Conservation (phyloP, 2,797 vertebrate species). For the Cephalopachus bancanus region DNA sequence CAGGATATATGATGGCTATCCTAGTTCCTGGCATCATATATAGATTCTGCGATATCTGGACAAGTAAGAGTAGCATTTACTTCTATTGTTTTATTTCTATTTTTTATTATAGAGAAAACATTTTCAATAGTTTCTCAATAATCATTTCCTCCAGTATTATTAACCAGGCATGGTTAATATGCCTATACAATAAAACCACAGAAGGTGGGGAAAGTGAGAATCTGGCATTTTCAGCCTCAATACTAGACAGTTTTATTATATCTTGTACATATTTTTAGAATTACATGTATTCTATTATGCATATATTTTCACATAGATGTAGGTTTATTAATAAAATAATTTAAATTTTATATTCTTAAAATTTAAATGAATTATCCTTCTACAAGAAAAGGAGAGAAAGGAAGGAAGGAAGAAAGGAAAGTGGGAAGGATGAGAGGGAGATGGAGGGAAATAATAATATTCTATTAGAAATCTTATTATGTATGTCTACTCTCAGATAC, state of each 20-base stretch:
- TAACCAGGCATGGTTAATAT: neutral
- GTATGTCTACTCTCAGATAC: neutral
- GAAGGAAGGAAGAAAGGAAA: neutral
- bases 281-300: neutral
- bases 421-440: neutral
- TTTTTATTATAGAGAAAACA: constrained; percentile 14
- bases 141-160: neutral
- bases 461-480: neutral
- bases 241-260: neutral
- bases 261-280: neutral
- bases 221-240: neutral
- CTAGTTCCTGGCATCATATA: neutral
- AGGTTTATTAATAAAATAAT: neutral
- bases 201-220: neutral
- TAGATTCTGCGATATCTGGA: neutral
- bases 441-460: too few species aligned
- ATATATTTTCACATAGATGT: neutral
- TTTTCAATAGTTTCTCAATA: neutral
- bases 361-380: constrained; percentile 6
- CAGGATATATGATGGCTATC: neutral
- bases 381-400: neutral
- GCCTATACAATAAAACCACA: neutral
- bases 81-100: neutral
- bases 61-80: neutral
- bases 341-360: neutral